These are phyloP conservation scores for Corythaixoides concolor DNA, from an alignment of 2,113 vertebrate genomes.

Conservation along the genomic window DNA sequence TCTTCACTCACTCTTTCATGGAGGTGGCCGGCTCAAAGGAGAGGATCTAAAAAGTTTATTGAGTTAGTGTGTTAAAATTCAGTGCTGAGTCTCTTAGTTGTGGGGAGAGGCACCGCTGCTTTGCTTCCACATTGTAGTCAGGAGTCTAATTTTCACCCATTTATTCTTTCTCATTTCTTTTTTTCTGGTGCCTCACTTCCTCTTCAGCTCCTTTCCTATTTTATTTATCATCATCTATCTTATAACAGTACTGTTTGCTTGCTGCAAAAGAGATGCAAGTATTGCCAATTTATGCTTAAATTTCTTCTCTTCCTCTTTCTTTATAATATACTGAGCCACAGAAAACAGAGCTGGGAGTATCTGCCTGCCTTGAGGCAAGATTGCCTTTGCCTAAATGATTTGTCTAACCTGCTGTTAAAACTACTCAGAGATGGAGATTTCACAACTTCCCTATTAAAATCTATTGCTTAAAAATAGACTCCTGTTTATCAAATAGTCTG, in stretches of 20 bases:
- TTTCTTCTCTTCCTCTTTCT: neutral
- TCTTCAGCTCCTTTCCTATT: neutral
- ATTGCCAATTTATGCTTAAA: neutral
- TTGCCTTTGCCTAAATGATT: neutral
- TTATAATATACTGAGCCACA: neutral
- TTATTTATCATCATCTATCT: neutral
- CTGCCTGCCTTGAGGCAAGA: neutral
- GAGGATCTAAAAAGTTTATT: neutral
- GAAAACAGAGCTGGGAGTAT: conserved; percentile 6
- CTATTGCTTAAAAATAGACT: conserved; percentile 40
- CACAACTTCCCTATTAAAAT: conserved; percentile 7
- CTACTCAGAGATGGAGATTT: neutral
- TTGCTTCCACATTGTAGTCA: neutral
- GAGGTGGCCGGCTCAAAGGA: neutral
- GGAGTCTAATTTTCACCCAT: neutral
- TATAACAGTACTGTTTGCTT: neutral
- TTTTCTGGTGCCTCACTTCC: neutral
- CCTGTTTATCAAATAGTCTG: conserved; percentile 36
- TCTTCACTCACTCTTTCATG: neutral
- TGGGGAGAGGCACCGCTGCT: neutral
- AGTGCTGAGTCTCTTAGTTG: neutral
- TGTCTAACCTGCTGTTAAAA: conserved; percentile 29
- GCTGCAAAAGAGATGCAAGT: neutral
- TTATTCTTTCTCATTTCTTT: neutral
- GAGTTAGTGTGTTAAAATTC: neutral